phyloP scores from a whole-genome alignment of 1,140 invertebrate species.

The Brachionus calyciflorus region DNA sequence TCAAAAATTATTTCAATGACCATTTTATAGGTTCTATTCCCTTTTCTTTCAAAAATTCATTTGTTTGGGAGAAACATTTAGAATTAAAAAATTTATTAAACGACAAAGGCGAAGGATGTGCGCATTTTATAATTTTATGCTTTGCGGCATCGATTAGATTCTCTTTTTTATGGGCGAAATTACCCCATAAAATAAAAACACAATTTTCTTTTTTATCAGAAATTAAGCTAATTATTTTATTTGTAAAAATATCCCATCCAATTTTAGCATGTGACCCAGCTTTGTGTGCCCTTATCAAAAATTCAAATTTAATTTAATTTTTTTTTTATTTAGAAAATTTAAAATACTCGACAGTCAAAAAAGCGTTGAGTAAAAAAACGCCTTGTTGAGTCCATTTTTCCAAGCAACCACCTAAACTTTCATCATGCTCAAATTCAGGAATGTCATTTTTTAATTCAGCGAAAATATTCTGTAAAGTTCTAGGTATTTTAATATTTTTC shows the following conservation, averaged over 20 bases:
- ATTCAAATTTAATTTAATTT: too few species aligned
- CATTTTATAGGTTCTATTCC: constrained; percentile 11
- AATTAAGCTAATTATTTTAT: background rate
- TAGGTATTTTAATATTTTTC: constrained; percentile 9
- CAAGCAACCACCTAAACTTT: constrained; percentile 5
- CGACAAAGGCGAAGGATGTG: constrained; percentile 45
- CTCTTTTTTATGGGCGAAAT: constrained; percentile 39
- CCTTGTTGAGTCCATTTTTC: constrained; percentile 40
- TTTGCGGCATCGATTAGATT: constrained; percentile 5
- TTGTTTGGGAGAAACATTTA: constrained; percentile 42
- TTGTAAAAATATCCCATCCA: constrained; percentile 34
- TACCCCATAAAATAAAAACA: constrained; percentile 46
- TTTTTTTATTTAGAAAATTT: too few species aligned
- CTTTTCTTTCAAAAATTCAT: background rate
- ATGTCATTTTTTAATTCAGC: constrained; percentile 43
- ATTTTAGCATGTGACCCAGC: constrained; percentile 34
- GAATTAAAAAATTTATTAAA: constrained; percentile 5
- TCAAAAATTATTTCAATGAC: background rate
- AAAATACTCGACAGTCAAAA: constrained; percentile 41
- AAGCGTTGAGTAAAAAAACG: constrained; percentile 44
- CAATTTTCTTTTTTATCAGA: background rate
- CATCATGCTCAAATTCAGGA: constrained; percentile 5
- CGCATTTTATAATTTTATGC: constrained; percentile 24
- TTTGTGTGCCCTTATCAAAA: constrained; percentile 32
- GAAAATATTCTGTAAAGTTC: constrained; percentile 44